phyloP scores from a whole-genome alignment of 2,113 vertebrate species.

The Crotalus helleri region DNA sequence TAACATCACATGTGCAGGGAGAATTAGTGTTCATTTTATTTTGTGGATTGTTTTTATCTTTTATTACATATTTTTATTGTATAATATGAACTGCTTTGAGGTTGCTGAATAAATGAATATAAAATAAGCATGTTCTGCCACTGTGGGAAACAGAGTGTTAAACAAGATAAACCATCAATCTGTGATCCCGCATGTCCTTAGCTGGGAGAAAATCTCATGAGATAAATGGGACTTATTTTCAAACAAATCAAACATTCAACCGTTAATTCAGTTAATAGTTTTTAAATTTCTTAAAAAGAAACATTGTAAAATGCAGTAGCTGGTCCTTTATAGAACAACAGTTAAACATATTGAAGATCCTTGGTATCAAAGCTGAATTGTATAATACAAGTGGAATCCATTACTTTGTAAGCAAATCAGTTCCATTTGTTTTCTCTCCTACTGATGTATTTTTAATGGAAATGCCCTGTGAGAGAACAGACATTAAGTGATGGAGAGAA shows the following conservation, averaged over 20 bases:
- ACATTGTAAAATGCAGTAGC: neutral
- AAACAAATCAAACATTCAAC: neutral
- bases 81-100: neutral
- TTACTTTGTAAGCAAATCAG: conserved; percentile 37
- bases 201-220: neutral
- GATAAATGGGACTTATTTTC: neutral
- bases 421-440: conserved; percentile 37
- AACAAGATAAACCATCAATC: neutral
- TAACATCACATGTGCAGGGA: neutral
- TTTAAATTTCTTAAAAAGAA: conserved; percentile 24
- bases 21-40: neutral
- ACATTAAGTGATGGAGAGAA: conserved; percentile 20
- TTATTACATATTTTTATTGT: neutral
- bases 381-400: conserved; percentile 3
- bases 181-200: neutral
- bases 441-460: conserved; percentile 41
- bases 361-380: conserved; percentile 3
- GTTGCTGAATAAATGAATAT: neutral
- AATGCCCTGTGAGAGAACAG: neutral
- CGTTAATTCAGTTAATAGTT: neutral
- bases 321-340: conserved; percentile 5
- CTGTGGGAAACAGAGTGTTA: neutral
- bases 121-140: neutral
- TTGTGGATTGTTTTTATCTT: neutral
- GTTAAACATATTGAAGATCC: conserved; percentile 5